Evolutionary conservation across 2,113 vertebrate species (phyloP).

Genomic region (Odobenus rosmarus): DNA sequence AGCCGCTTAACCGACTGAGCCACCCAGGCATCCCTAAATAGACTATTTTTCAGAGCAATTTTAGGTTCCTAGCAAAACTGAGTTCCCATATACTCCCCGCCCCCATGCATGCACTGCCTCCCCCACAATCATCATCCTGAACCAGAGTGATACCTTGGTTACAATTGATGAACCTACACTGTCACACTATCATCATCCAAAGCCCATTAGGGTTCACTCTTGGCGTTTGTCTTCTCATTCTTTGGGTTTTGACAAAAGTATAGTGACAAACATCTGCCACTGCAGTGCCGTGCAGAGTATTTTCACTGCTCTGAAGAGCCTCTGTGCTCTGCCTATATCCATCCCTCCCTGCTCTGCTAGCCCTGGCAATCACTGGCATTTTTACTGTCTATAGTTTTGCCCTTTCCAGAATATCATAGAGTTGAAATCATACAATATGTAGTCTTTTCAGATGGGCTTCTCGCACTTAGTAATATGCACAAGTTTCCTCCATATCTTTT

Average conservation of each 20-base stretch:
- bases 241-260: background rate
- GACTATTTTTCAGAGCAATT: background rate
- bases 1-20: no score
- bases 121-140: background rate
- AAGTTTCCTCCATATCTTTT: background rate
- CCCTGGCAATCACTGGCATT: background rate
- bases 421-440: background rate
- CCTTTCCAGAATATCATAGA: background rate
- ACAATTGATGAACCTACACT: background rate
- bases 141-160: background rate
- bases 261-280: background rate
- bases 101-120: background rate
- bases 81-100: background rate
- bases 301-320: background rate
- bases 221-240: no score
- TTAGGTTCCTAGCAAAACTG: background rate
- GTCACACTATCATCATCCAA: background rate
- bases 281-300: background rate
- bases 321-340: background rate
- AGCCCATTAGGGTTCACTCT: background rate
- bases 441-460: background rate
- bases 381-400: background rate
- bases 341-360: background rate
- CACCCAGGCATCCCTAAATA: background rate
- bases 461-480: background rate